Evolutionary conservation across 35 echinoderm and acorn worm species (phyloP).

Genomic region (Holothuria glaberrima): DNA sequence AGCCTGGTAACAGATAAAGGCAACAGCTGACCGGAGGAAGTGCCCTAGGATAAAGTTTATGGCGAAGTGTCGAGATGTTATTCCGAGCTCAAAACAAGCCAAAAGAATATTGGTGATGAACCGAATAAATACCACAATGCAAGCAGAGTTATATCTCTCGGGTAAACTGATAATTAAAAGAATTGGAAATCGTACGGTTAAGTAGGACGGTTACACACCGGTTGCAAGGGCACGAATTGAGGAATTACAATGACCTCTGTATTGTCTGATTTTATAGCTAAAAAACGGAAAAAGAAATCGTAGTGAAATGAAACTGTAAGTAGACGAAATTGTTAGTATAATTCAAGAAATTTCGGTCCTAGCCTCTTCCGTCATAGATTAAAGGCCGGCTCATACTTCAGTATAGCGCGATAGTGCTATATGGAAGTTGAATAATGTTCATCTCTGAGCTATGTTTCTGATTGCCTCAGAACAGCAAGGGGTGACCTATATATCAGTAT

Average conservation of each 20-base stretch:
- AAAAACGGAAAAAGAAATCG: too few relatives aligned
- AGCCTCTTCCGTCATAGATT: too few relatives aligned
- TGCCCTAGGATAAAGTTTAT: constrained; percentile 9
- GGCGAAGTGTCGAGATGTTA: not conserved
- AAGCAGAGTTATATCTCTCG: not conserved
- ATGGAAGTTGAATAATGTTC: too few relatives aligned
- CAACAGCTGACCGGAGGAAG: constrained; percentile 39
- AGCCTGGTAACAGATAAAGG: constrained; percentile 26
- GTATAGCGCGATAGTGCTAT: too few relatives aligned
- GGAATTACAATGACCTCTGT: not conserved
- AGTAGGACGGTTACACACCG: not conserved
- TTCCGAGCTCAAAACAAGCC: constrained; percentile 17
- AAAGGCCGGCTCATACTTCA: too few relatives aligned
- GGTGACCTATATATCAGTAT: too few relatives aligned
- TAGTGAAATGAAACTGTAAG: too few relatives aligned
- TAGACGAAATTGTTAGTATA: too few relatives aligned
- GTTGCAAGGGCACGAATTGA: not conserved
- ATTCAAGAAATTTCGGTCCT: too few relatives aligned
- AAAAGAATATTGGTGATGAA: not conserved
- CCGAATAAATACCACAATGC: not conserved
- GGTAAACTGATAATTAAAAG: not conserved
- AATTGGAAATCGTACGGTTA: not conserved
- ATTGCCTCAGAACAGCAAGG: too few relatives aligned
- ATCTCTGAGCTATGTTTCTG: too few relatives aligned
- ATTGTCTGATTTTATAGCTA: not conserved